These are phyloP conservation scores for Plodia interpunctella DNA, from an alignment of 1,140 invertebrate genomes.

Conservation along the genomic window DNA sequence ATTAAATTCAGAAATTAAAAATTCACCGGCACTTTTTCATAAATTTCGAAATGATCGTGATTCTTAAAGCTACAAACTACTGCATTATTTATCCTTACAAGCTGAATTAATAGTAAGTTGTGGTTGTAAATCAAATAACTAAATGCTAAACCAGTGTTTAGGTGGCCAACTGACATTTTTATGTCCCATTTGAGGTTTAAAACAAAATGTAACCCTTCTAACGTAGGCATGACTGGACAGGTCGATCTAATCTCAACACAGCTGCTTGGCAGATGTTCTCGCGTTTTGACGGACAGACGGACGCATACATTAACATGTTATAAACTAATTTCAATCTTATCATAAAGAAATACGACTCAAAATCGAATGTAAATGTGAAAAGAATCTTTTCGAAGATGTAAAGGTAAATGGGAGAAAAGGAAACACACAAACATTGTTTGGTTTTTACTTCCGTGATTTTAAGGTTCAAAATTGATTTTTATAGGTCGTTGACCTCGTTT, in stretches of 20 bases:
- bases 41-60: too few species aligned
- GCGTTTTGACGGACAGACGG: constrained; percentile 34
- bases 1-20: too few species aligned
- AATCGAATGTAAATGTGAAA: constrained; percentile 1
- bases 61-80: too few species aligned
- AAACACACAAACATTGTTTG: background rate
- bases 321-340: background rate
- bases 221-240: constrained; percentile 45
- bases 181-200: constrained; percentile 7
- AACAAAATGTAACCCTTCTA: constrained; percentile 47
- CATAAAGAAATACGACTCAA: background rate
- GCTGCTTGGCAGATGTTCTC: constrained; percentile 49
- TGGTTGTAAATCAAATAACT: background rate
- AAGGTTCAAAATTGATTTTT: constrained; percentile 14
- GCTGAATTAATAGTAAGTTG: too few species aligned
- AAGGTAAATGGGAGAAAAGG: background rate
- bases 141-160: background rate
- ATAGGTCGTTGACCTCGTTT: constrained; percentile 35
- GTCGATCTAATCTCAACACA: constrained; percentile 54
- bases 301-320: constrained; percentile 11
- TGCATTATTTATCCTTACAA: too few species aligned
- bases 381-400: constrained; percentile 11
- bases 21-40: too few species aligned
- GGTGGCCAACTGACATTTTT: background rate
- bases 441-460: background rate